These are phyloP conservation scores for Phrynosoma platyrhinos DNA, from an alignment of 2,113 vertebrate species.

Conservation along the genomic window DNA sequence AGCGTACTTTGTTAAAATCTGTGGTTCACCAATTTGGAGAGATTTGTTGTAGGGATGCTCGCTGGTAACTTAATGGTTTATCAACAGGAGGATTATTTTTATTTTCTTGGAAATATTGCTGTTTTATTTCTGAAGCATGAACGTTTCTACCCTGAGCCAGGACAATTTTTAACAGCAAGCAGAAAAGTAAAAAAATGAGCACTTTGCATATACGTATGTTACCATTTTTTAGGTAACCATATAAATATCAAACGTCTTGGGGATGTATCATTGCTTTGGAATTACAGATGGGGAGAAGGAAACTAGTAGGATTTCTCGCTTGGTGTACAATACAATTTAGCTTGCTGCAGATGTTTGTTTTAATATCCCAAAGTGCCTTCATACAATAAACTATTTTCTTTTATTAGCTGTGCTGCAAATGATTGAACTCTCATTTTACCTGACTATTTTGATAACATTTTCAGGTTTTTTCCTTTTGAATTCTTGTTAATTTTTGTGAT, in stretches of 20 bases:
- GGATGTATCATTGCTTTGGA: background rate
- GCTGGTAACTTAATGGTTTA: slow-evolving; percentile 2
- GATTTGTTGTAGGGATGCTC: background rate
- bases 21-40: background rate
- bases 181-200: background rate
- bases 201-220: too few species aligned
- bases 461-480: background rate
- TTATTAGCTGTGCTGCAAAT: background rate
- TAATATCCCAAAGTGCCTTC: slow-evolving; percentile 49
- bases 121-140: background rate
- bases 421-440: slow-evolving; percentile 15
- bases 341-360: background rate
- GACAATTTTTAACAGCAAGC: background rate
- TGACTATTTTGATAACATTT: background rate
- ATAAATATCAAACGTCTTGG: background rate
- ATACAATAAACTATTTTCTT: slow-evolving; percentile 39
- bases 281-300: background rate
- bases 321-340: slow-evolving; percentile 27
- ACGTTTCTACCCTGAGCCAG: background rate
- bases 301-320: slow-evolving; percentile 48
- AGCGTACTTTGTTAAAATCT: background rate
- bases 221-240: background rate
- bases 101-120: background rate
- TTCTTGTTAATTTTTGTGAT: background rate
- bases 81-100: slow-evolving; percentile 10